phyloP scores from a whole-genome alignment of 2,113 vertebrate genomes.

The Lepus europaeus region DNA sequence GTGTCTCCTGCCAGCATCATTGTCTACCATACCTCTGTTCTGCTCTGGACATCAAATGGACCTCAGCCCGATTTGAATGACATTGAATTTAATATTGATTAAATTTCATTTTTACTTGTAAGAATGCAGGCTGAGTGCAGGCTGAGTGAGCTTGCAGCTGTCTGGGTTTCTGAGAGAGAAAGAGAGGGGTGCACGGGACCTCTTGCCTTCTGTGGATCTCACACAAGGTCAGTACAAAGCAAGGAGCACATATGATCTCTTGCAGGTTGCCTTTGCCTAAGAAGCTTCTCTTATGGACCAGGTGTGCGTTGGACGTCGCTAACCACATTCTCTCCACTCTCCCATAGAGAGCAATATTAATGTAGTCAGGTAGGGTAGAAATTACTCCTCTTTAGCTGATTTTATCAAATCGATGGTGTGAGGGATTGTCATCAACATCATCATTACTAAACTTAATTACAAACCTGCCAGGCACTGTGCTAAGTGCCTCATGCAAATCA shows the following conservation, averaged over 20 bases:
- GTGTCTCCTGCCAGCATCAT: not conserved
- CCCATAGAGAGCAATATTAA: not conserved
- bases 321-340: not conserved
- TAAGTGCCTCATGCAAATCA: not conserved
- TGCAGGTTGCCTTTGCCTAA: not conserved
- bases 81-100: not conserved
- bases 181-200: not conserved
- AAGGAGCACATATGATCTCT: not conserved
- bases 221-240: not conserved
- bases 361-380: not conserved
- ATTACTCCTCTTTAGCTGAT: not conserved
- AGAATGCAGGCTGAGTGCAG: too few species aligned
- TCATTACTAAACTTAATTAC: not conserved
- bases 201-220: not conserved
- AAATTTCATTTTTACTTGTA: constrained; percentile 61
- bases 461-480: not conserved
- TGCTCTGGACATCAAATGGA: constrained; percentile 53
- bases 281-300: not conserved
- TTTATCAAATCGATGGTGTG: not conserved
- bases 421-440: not conserved
- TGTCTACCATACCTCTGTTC: not conserved
- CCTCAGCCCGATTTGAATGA: not conserved
- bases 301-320: not conserved
- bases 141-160: not conserved
- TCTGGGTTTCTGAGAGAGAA: not conserved